phyloP scores from a whole-genome alignment of 2,888 invertebrate genomes.

The Cryptus armator region DNA sequence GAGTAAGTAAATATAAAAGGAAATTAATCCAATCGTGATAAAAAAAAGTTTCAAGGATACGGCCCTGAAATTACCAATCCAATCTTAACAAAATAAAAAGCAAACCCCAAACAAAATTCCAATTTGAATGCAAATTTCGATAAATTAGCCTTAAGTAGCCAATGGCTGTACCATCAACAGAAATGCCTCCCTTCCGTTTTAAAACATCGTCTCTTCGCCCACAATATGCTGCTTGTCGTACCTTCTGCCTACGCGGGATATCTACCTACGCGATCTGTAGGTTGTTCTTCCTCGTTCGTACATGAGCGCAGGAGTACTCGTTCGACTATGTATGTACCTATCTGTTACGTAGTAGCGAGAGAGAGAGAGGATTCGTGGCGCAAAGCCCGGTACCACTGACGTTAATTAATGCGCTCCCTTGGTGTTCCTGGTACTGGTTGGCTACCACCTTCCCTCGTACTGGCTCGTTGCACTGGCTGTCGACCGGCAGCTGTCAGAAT shows the following conservation, averaged over 20 bases:
- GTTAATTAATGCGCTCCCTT: conserved; percentile 78
- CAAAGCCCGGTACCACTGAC: conserved; percentile 72
- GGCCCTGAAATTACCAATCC: not conserved
- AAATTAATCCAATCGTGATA: not conserved
- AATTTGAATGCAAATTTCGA: not conserved
- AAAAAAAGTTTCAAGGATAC: not conserved
- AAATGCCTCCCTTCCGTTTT: not conserved
- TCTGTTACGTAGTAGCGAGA: conserved; percentile 21
- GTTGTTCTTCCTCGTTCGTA: conserved; percentile 24
- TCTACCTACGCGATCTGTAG: conserved; percentile 42
- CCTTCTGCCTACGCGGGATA: conserved; percentile 35
- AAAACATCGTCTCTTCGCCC: conserved; percentile 16
- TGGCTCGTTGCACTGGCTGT: conserved; percentile 30
- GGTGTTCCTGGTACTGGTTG: conserved; percentile 72
- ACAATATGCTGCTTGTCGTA: conserved; percentile 9
- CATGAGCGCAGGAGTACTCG: conserved; percentile 1
- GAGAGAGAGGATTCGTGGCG: conserved; percentile 58
- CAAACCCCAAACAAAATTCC: not conserved
- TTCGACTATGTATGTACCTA: conserved; percentile 18
- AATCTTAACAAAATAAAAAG: not conserved
- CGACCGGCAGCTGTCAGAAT: conserved; percentile 54
- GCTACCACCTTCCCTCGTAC: conserved; percentile 35
- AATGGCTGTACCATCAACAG: not conserved
- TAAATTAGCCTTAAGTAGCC: not conserved
- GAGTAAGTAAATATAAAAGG: not conserved